Percentiles rank a stretch among this genome's conserved stretches.
Conservation (phyloP, 1,140 invertebrate species). For the Drosophila pectinifera region DNA sequence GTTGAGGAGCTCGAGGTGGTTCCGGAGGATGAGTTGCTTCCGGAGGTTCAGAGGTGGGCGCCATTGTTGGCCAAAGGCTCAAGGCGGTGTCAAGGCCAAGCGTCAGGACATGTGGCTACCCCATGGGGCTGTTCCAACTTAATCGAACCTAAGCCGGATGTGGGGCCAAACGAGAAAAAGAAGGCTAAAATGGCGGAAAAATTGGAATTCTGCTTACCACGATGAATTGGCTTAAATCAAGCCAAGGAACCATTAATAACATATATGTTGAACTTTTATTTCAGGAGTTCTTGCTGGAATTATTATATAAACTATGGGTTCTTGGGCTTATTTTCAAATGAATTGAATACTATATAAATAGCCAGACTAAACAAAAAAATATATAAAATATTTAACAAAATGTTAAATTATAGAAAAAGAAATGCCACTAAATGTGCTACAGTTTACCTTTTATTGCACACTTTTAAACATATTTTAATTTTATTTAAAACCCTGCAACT, state of each 20-base stretch:
- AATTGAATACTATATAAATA: too few relatives aligned
- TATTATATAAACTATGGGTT: background rate
- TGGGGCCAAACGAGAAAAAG: slow-evolving; percentile 26
- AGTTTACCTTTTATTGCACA: background rate
- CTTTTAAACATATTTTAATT: background rate
- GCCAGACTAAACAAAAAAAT: too few relatives aligned
- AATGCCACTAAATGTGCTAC: too few relatives aligned
- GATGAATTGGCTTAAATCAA: slow-evolving; percentile 39
- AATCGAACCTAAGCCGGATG: slow-evolving; percentile 61
- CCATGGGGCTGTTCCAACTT: slow-evolving; percentile 31
- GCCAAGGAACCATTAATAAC: slow-evolving; percentile 3
- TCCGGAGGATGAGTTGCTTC: slow-evolving; percentile 4
- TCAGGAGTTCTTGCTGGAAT: background rate
- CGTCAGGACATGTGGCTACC: slow-evolving; percentile 43
- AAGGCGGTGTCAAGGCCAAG: slow-evolving; percentile 67
- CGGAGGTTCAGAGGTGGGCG: slow-evolving; percentile 19
- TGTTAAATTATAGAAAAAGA: too few relatives aligned
- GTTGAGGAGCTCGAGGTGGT: slow-evolving; percentile 1
- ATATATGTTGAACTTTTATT: background rate
- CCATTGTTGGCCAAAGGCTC: background rate
- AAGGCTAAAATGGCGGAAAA: slow-evolving; percentile 24
- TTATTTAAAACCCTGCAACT: too few relatives aligned
- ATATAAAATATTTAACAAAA: too few relatives aligned
- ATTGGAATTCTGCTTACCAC: slow-evolving; percentile 8
- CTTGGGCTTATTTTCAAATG: background rate